Percentiles rank a stretch among this genome's conserved stretches.
These are phyloP conservation scores for Leptinotarsa lineolata DNA, from an alignment of 1,140 invertebrate species.

Conservation along the genomic window DNA sequence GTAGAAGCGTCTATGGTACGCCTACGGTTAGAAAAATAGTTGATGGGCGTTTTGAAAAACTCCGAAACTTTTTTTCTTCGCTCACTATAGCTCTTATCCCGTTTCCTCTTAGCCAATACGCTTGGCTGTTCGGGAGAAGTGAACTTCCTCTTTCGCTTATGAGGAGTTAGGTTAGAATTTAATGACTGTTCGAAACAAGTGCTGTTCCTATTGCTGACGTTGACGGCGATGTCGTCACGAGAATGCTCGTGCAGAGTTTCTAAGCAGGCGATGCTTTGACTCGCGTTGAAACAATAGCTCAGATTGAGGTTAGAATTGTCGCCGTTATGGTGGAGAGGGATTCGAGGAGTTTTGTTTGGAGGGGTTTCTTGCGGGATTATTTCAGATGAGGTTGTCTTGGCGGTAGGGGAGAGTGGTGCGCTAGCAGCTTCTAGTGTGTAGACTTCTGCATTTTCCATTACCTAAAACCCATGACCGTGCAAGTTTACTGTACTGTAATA, in stretches of 20 bases:
- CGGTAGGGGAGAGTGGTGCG: slow-evolving; percentile 44
- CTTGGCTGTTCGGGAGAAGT: slow-evolving; percentile 39
- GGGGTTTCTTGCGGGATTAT: not conserved
- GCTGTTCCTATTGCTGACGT: slow-evolving; percentile 30
- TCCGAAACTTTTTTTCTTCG: slow-evolving; percentile 47
- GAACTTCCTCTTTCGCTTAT: slow-evolving; percentile 48
- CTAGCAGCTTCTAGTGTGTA: slow-evolving; percentile 48
- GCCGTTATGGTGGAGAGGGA: slow-evolving; percentile 10
- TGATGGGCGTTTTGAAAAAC: slow-evolving; percentile 53
- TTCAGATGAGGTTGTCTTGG: slow-evolving; percentile 8
- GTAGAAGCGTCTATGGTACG: slow-evolving; percentile 48
- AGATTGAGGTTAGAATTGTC: slow-evolving; percentile 32
- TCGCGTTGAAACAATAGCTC: slow-evolving; percentile 25
- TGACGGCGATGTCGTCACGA: slow-evolving; percentile 32
- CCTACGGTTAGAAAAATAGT: slow-evolving; percentile 52
- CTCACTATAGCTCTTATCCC: slow-evolving; percentile 51
- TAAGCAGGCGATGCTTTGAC: slow-evolving; percentile 33
- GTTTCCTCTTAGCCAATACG: slow-evolving; percentile 44
- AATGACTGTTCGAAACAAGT: slow-evolving; percentile 42
- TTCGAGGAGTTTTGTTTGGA: slow-evolving; percentile 33
- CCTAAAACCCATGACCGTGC: slow-evolving; percentile 53
- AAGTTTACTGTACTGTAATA: slow-evolving; percentile 6
- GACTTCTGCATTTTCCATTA: slow-evolving; percentile 51
- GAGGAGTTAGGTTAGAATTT: slow-evolving; percentile 30
- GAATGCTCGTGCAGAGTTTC: slow-evolving; percentile 50